Evolutionary conservation across 1,140 invertebrate species (phyloP), one percentile per base, ranked within the genome.

Genomic region (Cyclina sinensis): DNA sequence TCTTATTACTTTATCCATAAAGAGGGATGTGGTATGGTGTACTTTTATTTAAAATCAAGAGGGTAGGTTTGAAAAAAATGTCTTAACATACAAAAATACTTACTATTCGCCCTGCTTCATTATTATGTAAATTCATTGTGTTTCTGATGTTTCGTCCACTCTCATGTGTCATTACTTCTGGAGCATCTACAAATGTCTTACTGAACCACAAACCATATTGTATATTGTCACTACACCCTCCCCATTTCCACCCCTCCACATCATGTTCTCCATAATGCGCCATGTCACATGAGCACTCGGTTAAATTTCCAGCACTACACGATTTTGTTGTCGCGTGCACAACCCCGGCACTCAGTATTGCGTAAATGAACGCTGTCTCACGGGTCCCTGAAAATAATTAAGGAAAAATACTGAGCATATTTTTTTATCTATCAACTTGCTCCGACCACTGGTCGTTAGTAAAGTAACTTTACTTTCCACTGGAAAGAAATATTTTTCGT

Each of bases 351-450:
- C 96, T 97, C 18, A 97, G 96, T 51, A 97, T 96, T 48, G 97
- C 97, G 93, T 97, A 97, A 57, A 97, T 96, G 93, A 97, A 97
- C 0, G 97, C 97, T 9, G 97, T 97, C 92, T 97, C 97, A 91
- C 96, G 96, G 89, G 96, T 97, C 24, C 96, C 97, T 97, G 94
- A n/a, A 86, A 87, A 27, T n/a, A 27, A 70, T 30, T 30, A 7
- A 35, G 35, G 1, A 35, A 35, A 54, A 4, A 62, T 62, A n/a
- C 9, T n/a, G n/a, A 57, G 21, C 51, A 18, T 57, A 4, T 43
- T 43, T n/a, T n/a, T n/a, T n/a, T n/a, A n/a, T n/a, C n/a, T n/a
- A n/a, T n/a, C n/a, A n/a, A n/a, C n/a, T n/a, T n/a, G n/a, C n/a
- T n/a, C n/a, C n/a, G n/a, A n/a, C n/a, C n/a, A n/a, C n/a, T n/a